These are phyloP conservation scores for Phania funesta DNA, from an alignment of 2,888 invertebrate genomes.

Conservation along the genomic window DNA sequence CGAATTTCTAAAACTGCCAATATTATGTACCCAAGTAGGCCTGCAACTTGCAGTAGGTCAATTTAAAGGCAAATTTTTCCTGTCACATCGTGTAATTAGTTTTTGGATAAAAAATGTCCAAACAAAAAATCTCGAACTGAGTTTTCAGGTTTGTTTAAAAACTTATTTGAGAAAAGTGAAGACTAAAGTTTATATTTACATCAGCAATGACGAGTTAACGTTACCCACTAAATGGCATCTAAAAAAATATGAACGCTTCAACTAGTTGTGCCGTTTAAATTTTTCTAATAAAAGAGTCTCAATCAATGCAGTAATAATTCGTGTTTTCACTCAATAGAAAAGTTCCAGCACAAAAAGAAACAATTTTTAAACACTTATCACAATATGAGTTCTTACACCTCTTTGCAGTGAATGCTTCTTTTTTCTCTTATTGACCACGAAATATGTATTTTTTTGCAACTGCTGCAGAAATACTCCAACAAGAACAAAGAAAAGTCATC, in stretches of 20 bases:
- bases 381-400: constrained; percentile 61
- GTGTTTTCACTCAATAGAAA: background rate
- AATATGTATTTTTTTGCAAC: constrained; percentile 28
- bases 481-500: constrained; percentile 35
- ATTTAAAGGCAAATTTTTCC: too few relatives aligned
- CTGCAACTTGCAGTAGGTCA: too few relatives aligned
- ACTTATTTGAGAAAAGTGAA: too few relatives aligned
- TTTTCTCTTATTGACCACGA: constrained; percentile 12
- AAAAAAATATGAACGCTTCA: background rate
- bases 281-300: constrained; percentile 10
- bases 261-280: constrained; percentile 5
- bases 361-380: constrained; percentile 57
- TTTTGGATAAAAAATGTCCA: too few relatives aligned
- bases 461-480: constrained; percentile 33
- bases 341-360: constrained; percentile 51
- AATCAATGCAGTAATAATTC: constrained; percentile 21
- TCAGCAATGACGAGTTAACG: too few relatives aligned
- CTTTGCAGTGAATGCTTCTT: constrained; percentile 20
- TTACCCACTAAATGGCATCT: too few relatives aligned
- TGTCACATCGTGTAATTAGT: too few relatives aligned
- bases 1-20: too few relatives aligned
- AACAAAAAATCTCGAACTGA: too few relatives aligned
- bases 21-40: too few relatives aligned
- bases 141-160: too few relatives aligned
- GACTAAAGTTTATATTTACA: too few relatives aligned